phyloP scores from a whole-genome alignment of 2,113 vertebrate genomes.

The Tetrax tetrax region DNA sequence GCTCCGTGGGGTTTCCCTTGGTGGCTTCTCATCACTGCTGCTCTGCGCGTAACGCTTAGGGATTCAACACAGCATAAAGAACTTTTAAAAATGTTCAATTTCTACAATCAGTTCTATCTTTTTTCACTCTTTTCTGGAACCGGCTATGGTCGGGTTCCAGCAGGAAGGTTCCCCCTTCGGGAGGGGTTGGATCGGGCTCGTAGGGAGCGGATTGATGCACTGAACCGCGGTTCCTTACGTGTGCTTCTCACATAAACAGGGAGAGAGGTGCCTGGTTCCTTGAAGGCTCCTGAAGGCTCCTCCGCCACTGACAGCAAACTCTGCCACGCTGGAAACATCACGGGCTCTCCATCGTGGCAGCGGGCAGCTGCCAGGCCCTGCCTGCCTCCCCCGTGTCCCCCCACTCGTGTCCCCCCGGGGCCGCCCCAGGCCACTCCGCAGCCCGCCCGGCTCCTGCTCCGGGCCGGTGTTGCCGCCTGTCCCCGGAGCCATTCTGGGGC shows the following conservation, averaged over 20 bases:
- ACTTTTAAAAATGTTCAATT: neutral
- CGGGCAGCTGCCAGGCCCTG: neutral
- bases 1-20: neutral
- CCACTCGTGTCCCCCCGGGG: neutral
- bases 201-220: too few species aligned
- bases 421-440: neutral
- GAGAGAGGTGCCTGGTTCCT: neutral
- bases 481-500: fast-evolving
- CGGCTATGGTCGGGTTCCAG: neutral
- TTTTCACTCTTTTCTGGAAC: neutral
- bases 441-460: neutral
- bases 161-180: neutral
- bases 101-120: neutral
- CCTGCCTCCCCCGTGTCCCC: neutral
- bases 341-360: fast-evolving
- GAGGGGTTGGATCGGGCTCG: fast-evolving
- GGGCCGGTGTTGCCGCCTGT: neutral
- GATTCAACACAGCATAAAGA: neutral
- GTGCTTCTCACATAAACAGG: neutral
- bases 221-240: fast-evolving
- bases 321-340: neutral
- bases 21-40: neutral
- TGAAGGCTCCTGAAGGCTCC: neutral
- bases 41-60: neutral
- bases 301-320: fast-evolving